Percentiles rank a stretch among this genome's conserved stretches.
These are phyloP conservation scores for Actenoides hombroni DNA, from an alignment of 2,113 vertebrate genomes.

Conservation along the genomic window DNA sequence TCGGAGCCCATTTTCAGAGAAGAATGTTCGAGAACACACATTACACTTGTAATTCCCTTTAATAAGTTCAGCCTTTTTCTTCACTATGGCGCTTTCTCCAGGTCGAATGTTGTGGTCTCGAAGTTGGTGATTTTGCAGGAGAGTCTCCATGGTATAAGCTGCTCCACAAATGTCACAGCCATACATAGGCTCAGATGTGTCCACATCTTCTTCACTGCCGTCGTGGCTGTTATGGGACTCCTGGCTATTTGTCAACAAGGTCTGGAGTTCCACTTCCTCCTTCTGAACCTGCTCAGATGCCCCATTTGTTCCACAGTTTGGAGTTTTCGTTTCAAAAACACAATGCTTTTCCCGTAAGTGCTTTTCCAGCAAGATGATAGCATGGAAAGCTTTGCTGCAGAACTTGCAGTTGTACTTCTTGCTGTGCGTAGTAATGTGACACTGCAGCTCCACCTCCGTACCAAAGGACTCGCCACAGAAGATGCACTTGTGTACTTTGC, in stretches of 20 bases:
- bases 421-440: conserved; percentile 97
- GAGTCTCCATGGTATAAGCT: conserved; percentile 97
- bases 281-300: conserved; percentile 88
- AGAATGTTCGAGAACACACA: conserved; percentile 97
- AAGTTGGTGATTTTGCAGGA: conserved; percentile 95
- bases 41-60: conserved; percentile 99
- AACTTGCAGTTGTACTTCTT: conserved; percentile 99
- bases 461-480: conserved; percentile 98
- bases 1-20: conserved; percentile 94
- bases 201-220: conserved; percentile 91
- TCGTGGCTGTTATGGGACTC: conserved; percentile 93
- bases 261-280: conserved; percentile 90
- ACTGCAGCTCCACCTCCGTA: conserved; percentile 97
- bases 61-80: conserved; percentile 97
- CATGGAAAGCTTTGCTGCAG: conserved; percentile 98
- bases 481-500: conserved; percentile 92
- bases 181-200: conserved; percentile 94
- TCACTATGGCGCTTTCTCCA: conserved; percentile 92
- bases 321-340: conserved; percentile 91
- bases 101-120: conserved; percentile 98
- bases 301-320: conserved; percentile 90
- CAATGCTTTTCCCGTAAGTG: conserved; percentile 94
- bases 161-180: conserved; percentile 97
- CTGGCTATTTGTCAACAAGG: conserved; percentile 89
- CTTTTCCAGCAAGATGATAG: conserved; percentile 92